These are phyloP conservation scores for Orchestia grillus DNA, from an alignment of 1,140 invertebrate genomes.

Conservation along the genomic window DNA sequence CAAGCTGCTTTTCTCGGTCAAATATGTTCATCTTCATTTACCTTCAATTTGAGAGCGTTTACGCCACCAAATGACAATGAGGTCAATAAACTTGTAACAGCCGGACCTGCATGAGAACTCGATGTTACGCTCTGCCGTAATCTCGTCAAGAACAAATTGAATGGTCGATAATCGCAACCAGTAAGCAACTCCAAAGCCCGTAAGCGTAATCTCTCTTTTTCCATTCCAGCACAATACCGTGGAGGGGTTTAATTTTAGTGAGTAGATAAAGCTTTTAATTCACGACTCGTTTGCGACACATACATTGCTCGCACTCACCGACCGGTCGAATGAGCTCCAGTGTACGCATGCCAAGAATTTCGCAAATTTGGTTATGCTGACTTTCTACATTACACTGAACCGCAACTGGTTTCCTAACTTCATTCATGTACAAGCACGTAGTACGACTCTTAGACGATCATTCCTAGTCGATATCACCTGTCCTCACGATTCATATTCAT, in stretches of 20 bases:
- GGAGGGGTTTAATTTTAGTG: not conserved
- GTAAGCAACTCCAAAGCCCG: not conserved
- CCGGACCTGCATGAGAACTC: not conserved
- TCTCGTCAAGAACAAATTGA: not conserved
- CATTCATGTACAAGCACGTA: not conserved
- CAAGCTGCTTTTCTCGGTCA: not conserved
- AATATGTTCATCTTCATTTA: not conserved
- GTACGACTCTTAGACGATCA: not conserved
- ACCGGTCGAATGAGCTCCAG: not conserved
- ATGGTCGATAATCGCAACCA: not conserved
- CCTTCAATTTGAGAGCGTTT: not conserved
- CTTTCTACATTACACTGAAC: not conserved
- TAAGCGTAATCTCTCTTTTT: not conserved
- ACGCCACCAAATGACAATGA: not conserved
- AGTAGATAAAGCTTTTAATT: not conserved
- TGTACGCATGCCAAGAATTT: not conserved
- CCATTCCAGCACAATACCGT: not conserved
- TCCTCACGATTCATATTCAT: slow-evolving; percentile 1
- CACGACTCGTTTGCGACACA: not conserved
- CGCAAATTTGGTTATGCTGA: not conserved
- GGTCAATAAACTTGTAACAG: not conserved
- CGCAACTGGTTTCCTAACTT: not conserved
- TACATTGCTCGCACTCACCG: not conserved
- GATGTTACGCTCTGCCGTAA: not conserved
- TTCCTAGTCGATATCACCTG: not conserved